Evolutionary conservation across 2,888 invertebrate genomes (phyloP).

Genomic region (Crocallis elinguaria): DNA sequence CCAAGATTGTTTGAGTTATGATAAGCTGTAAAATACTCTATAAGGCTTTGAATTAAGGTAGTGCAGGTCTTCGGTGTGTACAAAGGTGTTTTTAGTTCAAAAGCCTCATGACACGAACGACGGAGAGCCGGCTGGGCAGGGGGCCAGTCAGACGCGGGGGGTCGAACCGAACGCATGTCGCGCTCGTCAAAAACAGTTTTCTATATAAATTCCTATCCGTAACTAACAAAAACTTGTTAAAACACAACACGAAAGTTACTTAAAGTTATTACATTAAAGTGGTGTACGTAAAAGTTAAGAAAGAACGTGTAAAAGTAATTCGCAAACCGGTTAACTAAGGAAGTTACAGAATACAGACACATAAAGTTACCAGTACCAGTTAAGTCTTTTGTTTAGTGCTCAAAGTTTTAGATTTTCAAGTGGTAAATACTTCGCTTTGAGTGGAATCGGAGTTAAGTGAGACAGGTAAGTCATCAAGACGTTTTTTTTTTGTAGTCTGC

Average conservation of each 20-base stretch:
- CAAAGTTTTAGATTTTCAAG: slow-evolving; percentile 41
- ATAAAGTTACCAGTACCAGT: slow-evolving; percentile 52
- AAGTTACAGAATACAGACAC: slow-evolving; percentile 68
- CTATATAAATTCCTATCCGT: slow-evolving; percentile 11
- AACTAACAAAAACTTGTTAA: background rate
- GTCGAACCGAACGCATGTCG: slow-evolving; percentile 24
- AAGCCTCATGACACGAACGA: slow-evolving; percentile 13
- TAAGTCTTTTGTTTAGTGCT: slow-evolving; percentile 64
- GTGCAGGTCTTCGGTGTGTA: slow-evolving; percentile 2
- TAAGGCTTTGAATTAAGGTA: slow-evolving; percentile 29
- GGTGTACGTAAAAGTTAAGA: slow-evolving; percentile 9
- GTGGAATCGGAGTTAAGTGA: slow-evolving; percentile 32
- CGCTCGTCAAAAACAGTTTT: slow-evolving; percentile 3
- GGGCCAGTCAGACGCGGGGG: slow-evolving; percentile 31
- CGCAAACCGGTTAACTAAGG: slow-evolving; percentile 60
- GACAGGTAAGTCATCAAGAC: slow-evolving; percentile 30
- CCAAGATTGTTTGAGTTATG: background rate
- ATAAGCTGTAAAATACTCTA: slow-evolving; percentile 13
- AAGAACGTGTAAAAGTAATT: slow-evolving; percentile 29
- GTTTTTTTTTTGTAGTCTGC: slow-evolving; percentile 24
- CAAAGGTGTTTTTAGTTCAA: slow-evolving; percentile 25
- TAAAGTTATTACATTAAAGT: slow-evolving; percentile 1
- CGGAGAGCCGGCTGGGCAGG: background rate
- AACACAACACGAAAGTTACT: slow-evolving; percentile 11
- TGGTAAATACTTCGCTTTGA: slow-evolving; percentile 25